Evolutionary conservation across 1,140 invertebrate species (phyloP).

Genomic region (Drosophila repletoides): DNA sequence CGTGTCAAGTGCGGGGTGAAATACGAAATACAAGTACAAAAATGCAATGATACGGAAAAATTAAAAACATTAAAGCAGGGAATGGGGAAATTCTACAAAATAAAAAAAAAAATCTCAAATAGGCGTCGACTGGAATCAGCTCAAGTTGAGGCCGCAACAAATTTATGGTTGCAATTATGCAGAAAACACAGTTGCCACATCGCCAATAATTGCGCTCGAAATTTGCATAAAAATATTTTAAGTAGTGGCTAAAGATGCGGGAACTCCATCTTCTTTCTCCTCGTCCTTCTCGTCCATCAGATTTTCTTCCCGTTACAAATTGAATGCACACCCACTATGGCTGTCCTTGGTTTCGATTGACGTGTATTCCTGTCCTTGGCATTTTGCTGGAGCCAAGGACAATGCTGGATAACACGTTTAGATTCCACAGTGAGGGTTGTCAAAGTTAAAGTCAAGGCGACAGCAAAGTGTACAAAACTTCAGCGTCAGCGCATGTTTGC

Average conservation of each 20-base stretch:
- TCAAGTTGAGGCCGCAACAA: slow-evolving; percentile 60
- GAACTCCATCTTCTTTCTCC: background rate
- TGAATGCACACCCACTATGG: slow-evolving; percentile 41
- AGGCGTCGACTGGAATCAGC: slow-evolving; percentile 51
- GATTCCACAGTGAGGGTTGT: slow-evolving; percentile 42
- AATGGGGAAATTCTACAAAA: background rate
- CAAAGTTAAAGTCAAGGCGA: slow-evolving; percentile 79
- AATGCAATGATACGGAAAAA: slow-evolving; percentile 81
- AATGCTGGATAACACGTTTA: slow-evolving; percentile 35
- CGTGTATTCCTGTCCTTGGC: slow-evolving; percentile 79
- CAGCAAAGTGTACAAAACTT: slow-evolving; percentile 30
- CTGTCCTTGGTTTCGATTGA: slow-evolving; percentile 73
- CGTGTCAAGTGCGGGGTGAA: slow-evolving; percentile 70
- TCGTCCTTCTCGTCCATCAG: background rate
- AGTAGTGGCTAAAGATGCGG: slow-evolving; percentile 61
- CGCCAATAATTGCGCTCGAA: slow-evolving; percentile 69
- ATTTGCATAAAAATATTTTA: slow-evolving; percentile 70
- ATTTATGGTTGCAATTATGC: slow-evolving; percentile 79
- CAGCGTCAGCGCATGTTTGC: slow-evolving; percentile 51
- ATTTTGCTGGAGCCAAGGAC: slow-evolving; percentile 68
- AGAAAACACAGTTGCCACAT: slow-evolving; percentile 45
- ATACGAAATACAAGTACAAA: slow-evolving; percentile 39
- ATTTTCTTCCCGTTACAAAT: slow-evolving; percentile 4
- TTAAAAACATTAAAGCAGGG: slow-evolving; percentile 67
- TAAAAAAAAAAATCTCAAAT: slow-evolving; percentile 51